phyloP scores from a whole-genome alignment of 1,140 invertebrate species.

The Heliothis virescens region DNA sequence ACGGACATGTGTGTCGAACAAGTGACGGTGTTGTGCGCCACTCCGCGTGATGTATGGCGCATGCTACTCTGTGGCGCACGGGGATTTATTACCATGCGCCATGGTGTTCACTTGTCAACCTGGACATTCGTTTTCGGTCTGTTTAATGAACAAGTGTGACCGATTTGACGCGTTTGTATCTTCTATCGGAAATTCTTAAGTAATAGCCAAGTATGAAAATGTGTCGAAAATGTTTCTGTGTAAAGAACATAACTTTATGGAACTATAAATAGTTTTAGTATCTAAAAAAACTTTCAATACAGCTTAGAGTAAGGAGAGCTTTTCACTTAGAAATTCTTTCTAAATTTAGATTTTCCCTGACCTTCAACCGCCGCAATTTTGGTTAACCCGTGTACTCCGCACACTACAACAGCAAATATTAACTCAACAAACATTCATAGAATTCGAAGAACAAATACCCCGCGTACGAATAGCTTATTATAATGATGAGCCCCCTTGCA shows the following conservation, averaged over 20 bases:
- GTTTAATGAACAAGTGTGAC: too few relatives aligned
- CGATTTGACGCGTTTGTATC: too few relatives aligned
- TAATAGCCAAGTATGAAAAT: too few relatives aligned
- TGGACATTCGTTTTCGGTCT: background rate
- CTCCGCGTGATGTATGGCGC: conserved; percentile 1
- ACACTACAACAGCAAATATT: conserved; percentile 14
- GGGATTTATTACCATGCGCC: conserved; percentile 12
- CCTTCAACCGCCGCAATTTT: background rate
- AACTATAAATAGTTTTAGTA: too few relatives aligned
- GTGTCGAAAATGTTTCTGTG: background rate
- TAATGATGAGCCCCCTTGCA: background rate
- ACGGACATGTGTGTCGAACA: background rate
- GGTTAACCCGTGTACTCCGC: background rate
- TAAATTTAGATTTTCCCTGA: conserved; percentile 1
- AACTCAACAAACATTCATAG: conserved; percentile 19
- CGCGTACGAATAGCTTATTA: conserved; percentile 6
- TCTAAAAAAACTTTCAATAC: background rate
- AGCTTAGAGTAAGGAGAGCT: background rate
- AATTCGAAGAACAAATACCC: conserved; percentile 16
- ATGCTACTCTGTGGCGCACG: background rate
- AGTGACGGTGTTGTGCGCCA: background rate
- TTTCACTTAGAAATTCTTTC: background rate
- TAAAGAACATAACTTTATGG: background rate
- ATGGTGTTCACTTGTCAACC: background rate
- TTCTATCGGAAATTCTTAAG: too few relatives aligned